phyloP scores from a whole-genome alignment of 2,113 vertebrate genomes.

The Tilapia sparmanii region DNA sequence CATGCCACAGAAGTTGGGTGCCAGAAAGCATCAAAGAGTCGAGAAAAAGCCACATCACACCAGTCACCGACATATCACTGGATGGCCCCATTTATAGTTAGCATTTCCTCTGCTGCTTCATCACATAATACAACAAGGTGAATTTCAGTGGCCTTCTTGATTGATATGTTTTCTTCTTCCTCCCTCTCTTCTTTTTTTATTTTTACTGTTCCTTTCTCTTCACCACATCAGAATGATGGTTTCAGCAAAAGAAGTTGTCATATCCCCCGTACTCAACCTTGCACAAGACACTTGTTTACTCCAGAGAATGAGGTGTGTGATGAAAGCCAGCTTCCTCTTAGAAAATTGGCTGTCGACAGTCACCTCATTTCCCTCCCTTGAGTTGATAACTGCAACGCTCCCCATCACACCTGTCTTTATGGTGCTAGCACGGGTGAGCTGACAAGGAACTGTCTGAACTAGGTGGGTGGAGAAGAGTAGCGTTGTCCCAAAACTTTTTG shows the following conservation, averaged over 20 bases:
- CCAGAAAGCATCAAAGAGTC: conserved; percentile 53
- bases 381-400: conserved; percentile 57
- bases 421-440: conserved; percentile 35
- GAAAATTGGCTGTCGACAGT: conserved; percentile 74
- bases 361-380: conserved; percentile 56
- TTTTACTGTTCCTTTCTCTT: conserved; percentile 27
- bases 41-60: conserved; percentile 19
- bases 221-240: conserved; percentile 38
- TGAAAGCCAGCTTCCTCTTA: conserved; percentile 69
- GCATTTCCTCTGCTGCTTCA: conserved; percentile 51
- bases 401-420: conserved; percentile 62
- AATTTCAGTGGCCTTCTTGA: conserved; percentile 47
- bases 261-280: conserved; percentile 48
- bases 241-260: conserved; percentile 55
- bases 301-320: conserved; percentile 67
- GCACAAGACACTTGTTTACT: conserved; percentile 73
- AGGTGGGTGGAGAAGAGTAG: background rate
- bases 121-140: conserved; percentile 50
- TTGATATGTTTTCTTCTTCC: conserved; percentile 55
- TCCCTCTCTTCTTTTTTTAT: conserved; percentile 5
- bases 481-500: conserved; percentile 2
- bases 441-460: conserved; percentile 62
- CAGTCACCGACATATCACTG: conserved; percentile 33
- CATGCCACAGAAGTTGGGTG: conserved; percentile 35
- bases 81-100: conserved; percentile 41